Conservation (phyloP, 1,140 invertebrate species). For the Tenebrio molitor region DNA sequence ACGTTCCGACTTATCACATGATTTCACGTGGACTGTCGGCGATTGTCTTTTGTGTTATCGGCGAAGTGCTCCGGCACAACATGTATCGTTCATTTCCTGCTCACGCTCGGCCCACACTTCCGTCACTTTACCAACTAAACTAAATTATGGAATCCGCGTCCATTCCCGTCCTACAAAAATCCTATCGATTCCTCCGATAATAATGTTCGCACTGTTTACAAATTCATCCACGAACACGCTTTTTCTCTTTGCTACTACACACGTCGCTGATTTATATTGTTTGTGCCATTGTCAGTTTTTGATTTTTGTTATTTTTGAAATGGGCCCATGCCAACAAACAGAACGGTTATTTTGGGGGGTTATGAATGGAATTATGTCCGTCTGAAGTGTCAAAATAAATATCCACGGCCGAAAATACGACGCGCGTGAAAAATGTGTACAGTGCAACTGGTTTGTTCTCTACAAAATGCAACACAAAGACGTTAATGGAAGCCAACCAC, state of each 20-base stretch:
- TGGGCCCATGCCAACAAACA: neutral
- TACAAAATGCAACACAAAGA: no score
- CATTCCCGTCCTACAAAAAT: neutral
- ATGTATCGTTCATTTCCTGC: constrained; percentile 2
- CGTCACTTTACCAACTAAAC: neutral
- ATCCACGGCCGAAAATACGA: no score
- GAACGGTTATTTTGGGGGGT: neutral
- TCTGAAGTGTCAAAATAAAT: no score
- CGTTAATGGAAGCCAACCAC: no score
- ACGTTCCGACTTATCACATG: neutral
- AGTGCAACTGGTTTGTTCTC: no score
- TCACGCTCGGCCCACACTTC: neutral
- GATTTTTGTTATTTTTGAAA: neutral
- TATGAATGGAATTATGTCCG: neutral
- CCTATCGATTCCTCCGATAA: neutral
- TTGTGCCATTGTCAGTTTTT: neutral
- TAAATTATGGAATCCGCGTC: neutral
- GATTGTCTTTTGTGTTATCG: no score
- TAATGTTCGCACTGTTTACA: neutral
- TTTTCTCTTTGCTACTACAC: neutral
- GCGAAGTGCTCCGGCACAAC: neutral
- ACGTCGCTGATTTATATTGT: neutral
- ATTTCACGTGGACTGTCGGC: no score
- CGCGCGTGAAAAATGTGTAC: no score
- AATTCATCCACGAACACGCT: neutral